A percentile compares a stretch with the other conserved stretches of the same genome.
phyloP scores from a whole-genome alignment of 1,140 invertebrate species.

The Gryllus bimaculatus region DNA sequence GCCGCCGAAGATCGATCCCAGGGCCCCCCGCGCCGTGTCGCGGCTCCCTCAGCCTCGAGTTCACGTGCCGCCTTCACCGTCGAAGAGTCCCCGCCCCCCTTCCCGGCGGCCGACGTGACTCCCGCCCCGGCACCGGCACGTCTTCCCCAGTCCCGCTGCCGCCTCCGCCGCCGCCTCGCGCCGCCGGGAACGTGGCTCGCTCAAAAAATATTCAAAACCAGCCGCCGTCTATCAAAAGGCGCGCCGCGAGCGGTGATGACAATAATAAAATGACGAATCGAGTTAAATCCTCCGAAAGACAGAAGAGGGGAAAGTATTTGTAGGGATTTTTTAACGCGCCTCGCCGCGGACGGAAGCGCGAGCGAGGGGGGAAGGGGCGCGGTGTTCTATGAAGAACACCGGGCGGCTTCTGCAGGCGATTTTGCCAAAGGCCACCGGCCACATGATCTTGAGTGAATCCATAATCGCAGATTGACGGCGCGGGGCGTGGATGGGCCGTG shows the following conservation, averaged over 20 bases:
- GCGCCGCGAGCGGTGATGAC: not conserved
- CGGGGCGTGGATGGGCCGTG: too few species aligned
- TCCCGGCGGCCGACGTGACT: not conserved
- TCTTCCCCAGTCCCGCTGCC: not conserved
- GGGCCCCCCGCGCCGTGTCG: not conserved
- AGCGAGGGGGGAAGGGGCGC: too few species aligned
- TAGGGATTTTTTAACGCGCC: too few species aligned
- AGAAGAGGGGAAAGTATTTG: too few species aligned
- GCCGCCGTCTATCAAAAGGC: not conserved
- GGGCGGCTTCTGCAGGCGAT: not conserved
- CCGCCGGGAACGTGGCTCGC: not conserved
- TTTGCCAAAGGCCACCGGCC: not conserved
- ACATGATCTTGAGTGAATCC: too few species aligned
- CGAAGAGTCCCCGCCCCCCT: not conserved
- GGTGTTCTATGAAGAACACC: not conserved
- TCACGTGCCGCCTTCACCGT: too few species aligned
- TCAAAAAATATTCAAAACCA: not conserved
- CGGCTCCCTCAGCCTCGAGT: too few species aligned
- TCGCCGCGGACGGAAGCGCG: too few species aligned
- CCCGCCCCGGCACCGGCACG: not conserved
- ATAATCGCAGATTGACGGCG: too few species aligned
- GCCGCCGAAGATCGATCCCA: not conserved
- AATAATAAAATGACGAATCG: constrained; percentile 5
- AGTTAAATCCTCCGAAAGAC: not conserved
- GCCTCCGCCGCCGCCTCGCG: too few species aligned